Conservation (phyloP, 2,797 vertebrate genomes). For the Picus viridis region DNA sequence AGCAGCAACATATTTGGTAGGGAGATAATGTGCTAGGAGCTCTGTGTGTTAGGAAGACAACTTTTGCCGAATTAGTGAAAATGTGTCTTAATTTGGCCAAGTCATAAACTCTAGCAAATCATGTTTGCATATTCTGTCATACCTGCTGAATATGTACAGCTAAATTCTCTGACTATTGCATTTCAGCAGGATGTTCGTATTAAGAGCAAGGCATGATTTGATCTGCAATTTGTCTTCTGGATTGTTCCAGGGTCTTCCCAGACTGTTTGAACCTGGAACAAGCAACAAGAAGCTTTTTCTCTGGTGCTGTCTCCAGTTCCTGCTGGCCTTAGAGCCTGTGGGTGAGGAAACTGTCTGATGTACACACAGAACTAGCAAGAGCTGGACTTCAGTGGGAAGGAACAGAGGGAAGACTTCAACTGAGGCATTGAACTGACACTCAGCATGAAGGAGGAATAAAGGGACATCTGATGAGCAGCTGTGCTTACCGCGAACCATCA, state of each 20-base stretch:
- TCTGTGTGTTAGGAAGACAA: accelerated
- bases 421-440: not conserved
- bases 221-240: not conserved
- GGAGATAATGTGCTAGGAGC: not conserved
- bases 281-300: not conserved
- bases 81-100: not conserved
- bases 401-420: slow-evolving; percentile 21
- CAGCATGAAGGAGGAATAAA: slow-evolving; percentile 44
- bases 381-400: slow-evolving; percentile 3
- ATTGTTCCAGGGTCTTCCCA: not conserved
- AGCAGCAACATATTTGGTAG: not conserved
- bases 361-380: not conserved
- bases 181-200: not conserved
- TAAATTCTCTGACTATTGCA: not conserved
- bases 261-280: not conserved
- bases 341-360: not conserved
- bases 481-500: not conserved
- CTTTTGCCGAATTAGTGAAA: not conserved
- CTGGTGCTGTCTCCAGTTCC: not conserved
- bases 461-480: slow-evolving; percentile 47
- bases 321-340: not conserved
- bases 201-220: not conserved
- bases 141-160: not conserved
- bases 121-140: not conserved
- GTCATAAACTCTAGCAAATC: not conserved